Conservation (phyloP, 2,888 invertebrate genomes). For the Vannuccia rotundouncinata region DNA sequence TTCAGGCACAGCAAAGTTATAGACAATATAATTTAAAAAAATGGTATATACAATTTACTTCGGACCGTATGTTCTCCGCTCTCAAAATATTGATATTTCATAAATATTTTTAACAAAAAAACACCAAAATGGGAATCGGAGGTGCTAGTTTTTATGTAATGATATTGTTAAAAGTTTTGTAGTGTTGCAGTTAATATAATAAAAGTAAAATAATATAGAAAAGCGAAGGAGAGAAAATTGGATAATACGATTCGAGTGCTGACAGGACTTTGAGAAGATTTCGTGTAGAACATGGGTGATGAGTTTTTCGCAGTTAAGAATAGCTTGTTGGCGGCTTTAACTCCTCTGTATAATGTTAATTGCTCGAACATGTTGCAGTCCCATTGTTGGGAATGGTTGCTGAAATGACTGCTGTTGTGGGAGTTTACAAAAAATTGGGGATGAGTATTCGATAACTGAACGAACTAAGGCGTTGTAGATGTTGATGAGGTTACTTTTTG, state of each 20-base stretch:
- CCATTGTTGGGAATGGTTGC: not conserved
- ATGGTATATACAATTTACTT: too few species aligned
- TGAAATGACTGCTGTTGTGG: not conserved
- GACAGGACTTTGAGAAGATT: not conserved
- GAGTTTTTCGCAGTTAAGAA: not conserved
- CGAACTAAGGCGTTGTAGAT: not conserved
- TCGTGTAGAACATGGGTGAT: not conserved
- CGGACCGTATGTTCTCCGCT: too few species aligned
- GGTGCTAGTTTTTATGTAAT: not conserved
- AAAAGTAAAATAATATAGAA: not conserved
- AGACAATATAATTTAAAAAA: too few species aligned
- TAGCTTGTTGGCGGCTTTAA: not conserved
- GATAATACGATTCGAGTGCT: not conserved
- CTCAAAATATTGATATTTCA: too few species aligned
- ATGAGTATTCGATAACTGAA: not conserved
- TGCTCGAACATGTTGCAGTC: not conserved
- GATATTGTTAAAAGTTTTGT: not conserved
- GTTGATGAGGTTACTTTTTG: not conserved
- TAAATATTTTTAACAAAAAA: not conserved
- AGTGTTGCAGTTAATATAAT: not conserved
- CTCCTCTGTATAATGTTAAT: not conserved
- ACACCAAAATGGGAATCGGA: not conserved
- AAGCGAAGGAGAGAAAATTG: not conserved
- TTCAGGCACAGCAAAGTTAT: too few species aligned
- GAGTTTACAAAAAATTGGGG: not conserved